Base-by-base conservation (phyloP, 2,797 vertebrate genomes). In the Oreortyx pictus region DNA sequence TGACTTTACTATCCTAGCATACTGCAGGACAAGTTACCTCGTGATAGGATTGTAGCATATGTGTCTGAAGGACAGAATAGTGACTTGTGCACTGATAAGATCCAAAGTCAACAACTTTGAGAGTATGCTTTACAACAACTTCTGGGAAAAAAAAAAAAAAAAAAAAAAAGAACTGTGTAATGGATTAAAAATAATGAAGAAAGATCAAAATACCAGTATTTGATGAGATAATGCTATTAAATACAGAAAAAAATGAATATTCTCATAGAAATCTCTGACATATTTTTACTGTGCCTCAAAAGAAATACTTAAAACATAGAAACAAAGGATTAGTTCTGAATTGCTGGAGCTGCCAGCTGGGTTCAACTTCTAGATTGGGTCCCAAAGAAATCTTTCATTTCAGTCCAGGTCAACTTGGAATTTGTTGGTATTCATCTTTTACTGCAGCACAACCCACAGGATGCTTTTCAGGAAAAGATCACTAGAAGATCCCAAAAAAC, bases 1-100 rank as follows among this genome's bases (percentile, higher is more conserved):
- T 43, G 49, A 4, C 56, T 95, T 95, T 92, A 27, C 66, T 91
- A 54, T 39, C n/a, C 61, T 39, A 75, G 82, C 31, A 66, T 11
- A 56, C 4, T 80, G 61, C 43, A 78, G 8, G 41, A 70, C 71
- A 82, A 17, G 10, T 50, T 77, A 59, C 43, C 35, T 33, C 64
- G 49, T 64, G 46, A 50, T 31, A 74, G 29, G 20, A 27, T 29
- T 14, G 7, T 31, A 81, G 59, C 11, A 72, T 0, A 0, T 39
- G 14, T 33, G 77, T 50, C 47, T 75, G 43, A 66, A 62, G 31
- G 22, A 75, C 16, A 37, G 37, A 83, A 56, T 2, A 68, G 49
- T 73, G 72, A 65, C 20, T 24, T 65, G 52, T 41, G 8, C 17
- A 46, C 11, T 9, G 56, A 88, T 86, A 59, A 54, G 24, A 33